Evolutionary conservation across 2,888 invertebrate genomes (phyloP).

Genomic region (Gasteruption jaculator): DNA sequence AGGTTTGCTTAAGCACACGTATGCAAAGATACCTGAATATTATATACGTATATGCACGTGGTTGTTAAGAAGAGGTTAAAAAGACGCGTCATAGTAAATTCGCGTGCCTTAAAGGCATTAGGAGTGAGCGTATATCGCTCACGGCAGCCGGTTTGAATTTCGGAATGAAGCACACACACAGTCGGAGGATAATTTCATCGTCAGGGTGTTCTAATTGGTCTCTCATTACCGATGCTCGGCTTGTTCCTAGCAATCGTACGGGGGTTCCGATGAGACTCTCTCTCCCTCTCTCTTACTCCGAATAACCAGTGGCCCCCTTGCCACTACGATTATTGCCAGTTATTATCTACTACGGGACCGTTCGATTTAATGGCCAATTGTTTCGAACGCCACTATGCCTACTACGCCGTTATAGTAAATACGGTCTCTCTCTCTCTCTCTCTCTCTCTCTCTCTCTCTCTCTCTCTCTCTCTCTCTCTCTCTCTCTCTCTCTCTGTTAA

Average conservation of each 20-base stretch:
- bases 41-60: too few species aligned
- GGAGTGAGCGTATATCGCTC: conserved; percentile 34
- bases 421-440: not conserved
- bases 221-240: conserved; percentile 51
- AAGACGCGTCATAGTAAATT: too few species aligned
- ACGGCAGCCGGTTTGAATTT: conserved; percentile 48
- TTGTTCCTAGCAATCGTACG: conserved; percentile 35
- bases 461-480: too few species aligned
- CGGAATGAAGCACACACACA: too few species aligned
- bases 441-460: conserved; percentile 2
- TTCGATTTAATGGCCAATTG: conserved; percentile 50
- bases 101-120: conserved; percentile 43
- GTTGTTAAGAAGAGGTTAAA: too few species aligned
- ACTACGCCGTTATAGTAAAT: too few species aligned
- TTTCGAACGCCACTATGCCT: conserved; percentile 45
- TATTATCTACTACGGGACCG: conserved; percentile 48
- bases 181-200: conserved; percentile 48
- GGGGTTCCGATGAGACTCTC: conserved; percentile 22
- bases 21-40: too few species aligned
- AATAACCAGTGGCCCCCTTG: conserved; percentile 33
- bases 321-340: conserved; percentile 43
- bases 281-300: conserved; percentile 8
- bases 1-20: too few species aligned
- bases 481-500: too few species aligned
- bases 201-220: conserved; percentile 50